These are phyloP conservation scores for Rhynchomys soricoides DNA, from an alignment of 2,113 vertebrate genomes.

Conservation along the genomic window DNA sequence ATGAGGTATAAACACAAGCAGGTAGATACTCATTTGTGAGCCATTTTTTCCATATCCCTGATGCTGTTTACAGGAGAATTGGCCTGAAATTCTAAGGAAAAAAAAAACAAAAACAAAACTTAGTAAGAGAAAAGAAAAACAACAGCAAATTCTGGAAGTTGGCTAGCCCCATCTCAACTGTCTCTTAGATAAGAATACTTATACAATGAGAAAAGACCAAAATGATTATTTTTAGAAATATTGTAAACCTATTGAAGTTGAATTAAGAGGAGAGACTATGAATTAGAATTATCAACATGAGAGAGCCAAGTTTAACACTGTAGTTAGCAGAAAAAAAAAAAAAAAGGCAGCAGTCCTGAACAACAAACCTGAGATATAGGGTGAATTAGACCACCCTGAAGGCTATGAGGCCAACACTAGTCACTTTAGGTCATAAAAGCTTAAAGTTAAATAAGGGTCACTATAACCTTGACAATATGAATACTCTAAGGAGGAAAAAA, in stretches of 20 bases:
- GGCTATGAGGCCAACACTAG: too few relatives aligned
- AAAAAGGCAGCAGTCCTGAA: background rate
- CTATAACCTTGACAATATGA: background rate
- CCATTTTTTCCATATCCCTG: background rate
- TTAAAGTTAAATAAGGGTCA: background rate
- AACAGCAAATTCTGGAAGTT: background rate
- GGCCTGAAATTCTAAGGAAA: background rate
- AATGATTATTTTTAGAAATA: background rate
- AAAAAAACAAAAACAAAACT: too few relatives aligned
- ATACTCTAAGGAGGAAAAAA: background rate
- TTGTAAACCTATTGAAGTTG: background rate
- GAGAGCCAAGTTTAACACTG: fast-evolving
- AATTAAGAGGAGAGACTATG: too few relatives aligned
- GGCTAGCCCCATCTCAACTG: background rate
- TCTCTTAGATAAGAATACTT: background rate
- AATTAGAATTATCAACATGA: background rate
- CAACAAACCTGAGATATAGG: background rate
- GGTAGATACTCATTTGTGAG: background rate
- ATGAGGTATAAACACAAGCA: too few relatives aligned
- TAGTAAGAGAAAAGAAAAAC: background rate
- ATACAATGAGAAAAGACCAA: background rate
- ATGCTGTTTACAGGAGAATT: background rate
- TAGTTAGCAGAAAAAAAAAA: background rate
- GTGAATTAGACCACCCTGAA: background rate
- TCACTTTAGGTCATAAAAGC: background rate